These are phyloP conservation scores for Suricata suricatta DNA, from an alignment of 2,113 vertebrate genomes.

Conservation along the genomic window DNA sequence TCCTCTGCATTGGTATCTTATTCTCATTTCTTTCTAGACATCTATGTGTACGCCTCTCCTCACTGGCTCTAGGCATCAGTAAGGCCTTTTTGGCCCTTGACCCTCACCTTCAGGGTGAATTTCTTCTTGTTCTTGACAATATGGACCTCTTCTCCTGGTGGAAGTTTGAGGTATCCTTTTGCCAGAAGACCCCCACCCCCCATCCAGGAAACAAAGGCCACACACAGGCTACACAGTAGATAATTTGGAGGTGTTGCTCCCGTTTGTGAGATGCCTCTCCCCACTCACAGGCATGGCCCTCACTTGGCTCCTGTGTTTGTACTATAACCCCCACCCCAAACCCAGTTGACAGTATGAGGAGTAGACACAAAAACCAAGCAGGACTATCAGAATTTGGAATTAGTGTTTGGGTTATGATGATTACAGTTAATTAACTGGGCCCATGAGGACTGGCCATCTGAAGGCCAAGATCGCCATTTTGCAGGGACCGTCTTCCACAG, in stretches of 20 bases:
- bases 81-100: neutral
- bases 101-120: neutral
- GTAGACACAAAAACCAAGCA: neutral
- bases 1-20: neutral
- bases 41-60: neutral
- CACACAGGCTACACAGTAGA: neutral
- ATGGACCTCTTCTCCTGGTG: neutral
- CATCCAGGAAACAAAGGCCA: neutral
- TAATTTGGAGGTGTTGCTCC: neutral
- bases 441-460: neutral
- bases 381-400: neutral
- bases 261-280: neutral
- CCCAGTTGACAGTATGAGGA: neutral
- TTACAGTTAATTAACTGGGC: neutral
- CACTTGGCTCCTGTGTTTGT: neutral
- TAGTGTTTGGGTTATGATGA: neutral
- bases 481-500: neutral
- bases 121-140: neutral
- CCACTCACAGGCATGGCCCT: neutral
- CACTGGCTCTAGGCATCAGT: rapidly evolving
- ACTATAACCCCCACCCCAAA: neutral
- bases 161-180: neutral
- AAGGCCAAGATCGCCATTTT: neutral
- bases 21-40: neutral
- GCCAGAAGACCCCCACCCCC: neutral